Evolutionary conservation across 1,140 invertebrate species (phyloP).

Genomic region (Bombus waltoni): DNA sequence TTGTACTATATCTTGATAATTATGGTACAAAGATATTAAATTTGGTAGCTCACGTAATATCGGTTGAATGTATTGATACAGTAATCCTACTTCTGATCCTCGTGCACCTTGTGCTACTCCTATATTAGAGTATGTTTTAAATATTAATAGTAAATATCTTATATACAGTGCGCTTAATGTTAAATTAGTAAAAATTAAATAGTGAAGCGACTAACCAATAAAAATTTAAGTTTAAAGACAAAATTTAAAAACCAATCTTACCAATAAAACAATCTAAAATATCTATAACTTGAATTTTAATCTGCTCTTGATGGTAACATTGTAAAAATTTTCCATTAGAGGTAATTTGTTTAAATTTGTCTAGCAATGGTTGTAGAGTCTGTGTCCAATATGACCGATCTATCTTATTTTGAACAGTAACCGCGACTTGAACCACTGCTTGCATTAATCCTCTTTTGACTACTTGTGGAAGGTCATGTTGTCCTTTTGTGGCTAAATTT

Average conservation of each 20-base stretch:
- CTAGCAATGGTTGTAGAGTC: conserved; percentile 85
- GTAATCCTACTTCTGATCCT: conserved; percentile 84
- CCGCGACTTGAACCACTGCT: conserved; percentile 82
- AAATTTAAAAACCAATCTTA: conserved; percentile 58
- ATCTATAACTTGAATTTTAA: conserved; percentile 85
- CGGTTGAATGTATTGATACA: conserved; percentile 87
- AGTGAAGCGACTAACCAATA: too few relatives aligned
- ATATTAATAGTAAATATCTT: background rate
- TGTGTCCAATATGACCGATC: conserved; percentile 82
- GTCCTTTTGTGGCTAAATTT: conserved; percentile 80
- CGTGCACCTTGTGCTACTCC: conserved; percentile 85
- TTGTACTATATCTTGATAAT: conserved; percentile 91
- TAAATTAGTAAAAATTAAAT: background rate
- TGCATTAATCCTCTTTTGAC: conserved; percentile 83
- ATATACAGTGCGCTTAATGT: background rate
- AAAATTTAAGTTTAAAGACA: too few relatives aligned
- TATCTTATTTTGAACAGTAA: conserved; percentile 75
- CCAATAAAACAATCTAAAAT: conserved; percentile 87
- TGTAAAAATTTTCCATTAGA: conserved; percentile 84
- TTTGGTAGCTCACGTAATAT: conserved; percentile 87
- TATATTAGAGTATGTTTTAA: background rate
- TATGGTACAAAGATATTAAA: conserved; percentile 89
- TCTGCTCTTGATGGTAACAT: conserved; percentile 84
- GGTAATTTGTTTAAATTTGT: conserved; percentile 84
- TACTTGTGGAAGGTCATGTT: conserved; percentile 80